Conservation (phyloP, 2,797 vertebrate genomes). For the Sebastes nivosus region DNA sequence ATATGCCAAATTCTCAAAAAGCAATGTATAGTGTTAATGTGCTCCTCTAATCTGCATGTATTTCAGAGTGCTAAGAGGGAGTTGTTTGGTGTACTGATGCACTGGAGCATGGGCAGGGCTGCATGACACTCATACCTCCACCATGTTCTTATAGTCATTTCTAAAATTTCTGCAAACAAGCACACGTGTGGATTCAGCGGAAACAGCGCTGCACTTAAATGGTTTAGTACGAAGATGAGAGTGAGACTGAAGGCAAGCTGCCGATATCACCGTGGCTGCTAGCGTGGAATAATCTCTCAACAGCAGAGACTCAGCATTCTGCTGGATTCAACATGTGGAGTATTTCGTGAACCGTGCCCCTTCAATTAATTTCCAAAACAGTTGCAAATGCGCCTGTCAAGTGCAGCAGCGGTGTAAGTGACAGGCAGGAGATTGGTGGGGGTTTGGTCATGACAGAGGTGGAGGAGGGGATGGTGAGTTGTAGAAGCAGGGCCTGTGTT, state of each 20-base stretch:
- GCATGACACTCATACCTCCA: neutral
- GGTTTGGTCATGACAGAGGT: slow-evolving; percentile 15
- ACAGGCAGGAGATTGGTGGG: slow-evolving; percentile 34
- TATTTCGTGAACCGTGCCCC: slow-evolving; percentile 27
- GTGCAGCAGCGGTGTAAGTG: slow-evolving; percentile 18
- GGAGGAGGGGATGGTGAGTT: slow-evolving; percentile 7
- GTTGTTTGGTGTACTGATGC: neutral
- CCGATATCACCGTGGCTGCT: slow-evolving; percentile 24
- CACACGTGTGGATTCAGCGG: neutral
- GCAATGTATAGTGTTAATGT: neutral
- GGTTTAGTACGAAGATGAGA: slow-evolving; percentile 28
- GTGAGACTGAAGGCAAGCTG: slow-evolving; percentile 19
- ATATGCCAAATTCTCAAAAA: neutral
- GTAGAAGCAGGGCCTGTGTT: slow-evolving; percentile 32
- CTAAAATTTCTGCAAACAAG: slow-evolving; percentile 12
- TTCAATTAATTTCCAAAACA: slow-evolving; percentile 53
- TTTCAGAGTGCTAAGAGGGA: neutral
- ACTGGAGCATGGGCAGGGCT: neutral
- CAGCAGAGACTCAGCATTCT: slow-evolving; percentile 47
- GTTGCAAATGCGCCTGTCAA: slow-evolving; percentile 47
- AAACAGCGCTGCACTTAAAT: slow-evolving; percentile 31
- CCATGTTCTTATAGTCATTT: neutral
- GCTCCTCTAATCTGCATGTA: neutral
- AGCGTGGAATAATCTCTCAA: slow-evolving; percentile 45
- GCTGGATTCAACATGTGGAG: slow-evolving; percentile 48